phyloP scores from a whole-genome alignment of 1,140 invertebrate species.

The Heliconius nattereri region DNA sequence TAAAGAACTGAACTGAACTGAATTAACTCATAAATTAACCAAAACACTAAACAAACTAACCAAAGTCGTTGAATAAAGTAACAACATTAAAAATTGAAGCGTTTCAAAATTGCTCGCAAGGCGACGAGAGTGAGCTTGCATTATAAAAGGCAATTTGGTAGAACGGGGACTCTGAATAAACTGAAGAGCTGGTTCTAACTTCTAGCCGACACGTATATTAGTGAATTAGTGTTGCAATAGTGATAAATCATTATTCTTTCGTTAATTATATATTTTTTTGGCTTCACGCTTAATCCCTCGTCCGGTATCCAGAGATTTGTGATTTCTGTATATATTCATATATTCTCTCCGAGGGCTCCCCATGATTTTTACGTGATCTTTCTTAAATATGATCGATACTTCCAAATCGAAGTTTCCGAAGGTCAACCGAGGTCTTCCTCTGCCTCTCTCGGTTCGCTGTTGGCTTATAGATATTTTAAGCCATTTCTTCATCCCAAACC shows the following conservation, averaged over 20 bases:
- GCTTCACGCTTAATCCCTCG: background rate
- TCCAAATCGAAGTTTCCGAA: no score
- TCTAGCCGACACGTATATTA: background rate
- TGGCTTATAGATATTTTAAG: no score
- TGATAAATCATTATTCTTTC: background rate
- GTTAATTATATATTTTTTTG: background rate
- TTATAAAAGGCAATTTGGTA: constrained; percentile 1
- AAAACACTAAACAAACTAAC: background rate
- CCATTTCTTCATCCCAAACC: no score
- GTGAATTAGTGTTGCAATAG: no score
- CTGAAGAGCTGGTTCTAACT: background rate
- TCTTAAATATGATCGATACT: no score
- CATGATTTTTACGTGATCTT: no score
- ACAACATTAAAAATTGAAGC: background rate
- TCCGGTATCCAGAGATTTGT: background rate
- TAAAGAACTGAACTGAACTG: no score
- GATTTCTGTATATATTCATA: no score
- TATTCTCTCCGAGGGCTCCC: no score
- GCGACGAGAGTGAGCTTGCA: constrained; percentile 1
- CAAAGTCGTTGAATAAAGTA: background rate
- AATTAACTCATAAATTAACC: background rate
- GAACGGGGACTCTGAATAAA: background rate
- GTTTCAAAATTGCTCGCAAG: background rate
- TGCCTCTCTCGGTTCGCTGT: no score
- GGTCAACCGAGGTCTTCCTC: no score